phyloP scores from a whole-genome alignment of 2,888 invertebrate species.

The Tolmerus cingulatus region DNA sequence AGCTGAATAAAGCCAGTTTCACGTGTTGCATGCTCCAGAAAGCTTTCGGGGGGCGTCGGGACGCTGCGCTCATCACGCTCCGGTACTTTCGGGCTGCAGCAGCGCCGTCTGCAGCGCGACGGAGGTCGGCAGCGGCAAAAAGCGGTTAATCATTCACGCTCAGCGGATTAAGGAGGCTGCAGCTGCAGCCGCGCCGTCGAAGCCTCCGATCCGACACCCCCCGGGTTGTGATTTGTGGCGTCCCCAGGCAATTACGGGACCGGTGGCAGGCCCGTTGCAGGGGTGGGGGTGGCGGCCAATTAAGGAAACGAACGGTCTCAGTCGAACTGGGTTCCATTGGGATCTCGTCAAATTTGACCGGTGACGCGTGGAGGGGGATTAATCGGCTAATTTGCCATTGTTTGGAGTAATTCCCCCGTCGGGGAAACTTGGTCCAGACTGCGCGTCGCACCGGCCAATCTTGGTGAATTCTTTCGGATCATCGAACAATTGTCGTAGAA shows the following conservation, averaged over 20 bases:
- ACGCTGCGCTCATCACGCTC: not conserved
- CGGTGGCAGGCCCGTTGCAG: not conserved
- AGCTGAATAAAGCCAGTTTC: not conserved
- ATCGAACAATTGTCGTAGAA: not conserved
- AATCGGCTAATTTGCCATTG: not conserved
- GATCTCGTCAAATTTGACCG: not conserved
- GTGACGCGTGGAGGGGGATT: not conserved
- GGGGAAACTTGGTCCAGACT: not conserved
- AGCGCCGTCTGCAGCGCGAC: not conserved
- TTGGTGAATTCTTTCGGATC: not conserved
- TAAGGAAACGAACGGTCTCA: not conserved
- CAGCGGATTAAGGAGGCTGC: not conserved
- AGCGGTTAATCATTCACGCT: not conserved
- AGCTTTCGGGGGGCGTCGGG: not conserved
- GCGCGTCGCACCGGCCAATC: not conserved
- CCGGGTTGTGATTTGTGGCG: not conserved
- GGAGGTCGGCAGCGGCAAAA: not conserved
- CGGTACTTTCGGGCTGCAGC: slow-evolving; percentile 1
- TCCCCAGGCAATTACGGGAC: not conserved
- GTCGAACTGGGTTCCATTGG: not conserved
- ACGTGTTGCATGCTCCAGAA: not conserved
- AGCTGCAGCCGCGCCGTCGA: not conserved
- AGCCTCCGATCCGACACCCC: not conserved
- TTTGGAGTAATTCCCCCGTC: not conserved
- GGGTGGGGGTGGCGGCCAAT: not conserved